Evolutionary conservation across 2,113 vertebrate species (phyloP).

Genomic region (Panthera leo): DNA sequence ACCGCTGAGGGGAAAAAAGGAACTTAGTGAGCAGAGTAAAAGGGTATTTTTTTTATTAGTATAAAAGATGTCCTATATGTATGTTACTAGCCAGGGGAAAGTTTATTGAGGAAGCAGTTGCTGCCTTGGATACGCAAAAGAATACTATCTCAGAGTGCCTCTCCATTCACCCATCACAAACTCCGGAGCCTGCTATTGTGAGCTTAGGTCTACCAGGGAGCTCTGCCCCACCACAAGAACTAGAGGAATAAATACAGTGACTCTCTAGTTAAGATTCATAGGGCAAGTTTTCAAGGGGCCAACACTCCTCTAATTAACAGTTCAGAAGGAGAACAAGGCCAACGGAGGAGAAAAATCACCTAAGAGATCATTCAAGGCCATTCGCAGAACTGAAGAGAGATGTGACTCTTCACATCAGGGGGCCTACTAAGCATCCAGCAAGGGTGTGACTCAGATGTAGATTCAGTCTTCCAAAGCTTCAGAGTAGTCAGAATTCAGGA

Average conservation of each 20-base stretch:
- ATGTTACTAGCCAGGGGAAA: not conserved
- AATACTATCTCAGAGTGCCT: not conserved
- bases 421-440: not conserved
- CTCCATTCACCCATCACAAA: not conserved
- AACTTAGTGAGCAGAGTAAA: not conserved
- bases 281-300: not conserved
- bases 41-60: not conserved
- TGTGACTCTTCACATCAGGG: not conserved
- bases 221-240: not conserved
- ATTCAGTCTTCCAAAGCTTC: not conserved
- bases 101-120: not conserved
- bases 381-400: not conserved
- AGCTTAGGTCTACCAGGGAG: not conserved
- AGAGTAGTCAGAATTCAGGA: not conserved
- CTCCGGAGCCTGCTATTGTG: not conserved
- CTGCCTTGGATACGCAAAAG: not conserved
- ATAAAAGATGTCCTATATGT: not conserved
- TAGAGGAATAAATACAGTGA: not conserved
- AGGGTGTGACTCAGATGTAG: not conserved
- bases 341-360: not conserved
- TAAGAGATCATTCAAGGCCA: not conserved
- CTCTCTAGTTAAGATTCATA: not conserved
- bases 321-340: not conserved
- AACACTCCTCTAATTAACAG: not conserved
- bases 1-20: conserved; percentile 5